A percentile compares a stretch with the other conserved stretches of the same genome.
Conservation (phyloP, 2,113 vertebrate genomes). For the Opisthocomus hoazin region DNA sequence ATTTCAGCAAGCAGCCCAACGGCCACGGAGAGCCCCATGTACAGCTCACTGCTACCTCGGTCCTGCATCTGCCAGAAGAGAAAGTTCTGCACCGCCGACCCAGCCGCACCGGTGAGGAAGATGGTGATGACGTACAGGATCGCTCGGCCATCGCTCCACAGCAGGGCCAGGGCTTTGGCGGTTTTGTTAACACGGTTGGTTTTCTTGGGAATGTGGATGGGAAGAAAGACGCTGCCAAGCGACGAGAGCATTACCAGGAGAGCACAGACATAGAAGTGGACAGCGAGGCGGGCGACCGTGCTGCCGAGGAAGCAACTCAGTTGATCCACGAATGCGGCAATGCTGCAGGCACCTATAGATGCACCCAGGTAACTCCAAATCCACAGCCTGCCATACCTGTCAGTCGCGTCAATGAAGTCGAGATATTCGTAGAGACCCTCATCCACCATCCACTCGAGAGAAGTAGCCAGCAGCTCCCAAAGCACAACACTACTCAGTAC, state of each 20-base stretch:
- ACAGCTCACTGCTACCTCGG: slow-evolving; percentile 73
- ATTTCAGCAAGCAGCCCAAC: slow-evolving; percentile 74
- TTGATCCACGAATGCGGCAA: slow-evolving; percentile 70
- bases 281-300: not conserved
- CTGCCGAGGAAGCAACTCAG: slow-evolving; percentile 66
- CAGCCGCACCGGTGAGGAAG: slow-evolving; percentile 60
- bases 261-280: slow-evolving; percentile 79
- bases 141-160: slow-evolving; percentile 69
- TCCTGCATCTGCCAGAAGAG: slow-evolving; percentile 90
- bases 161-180: slow-evolving; percentile 73
- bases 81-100: slow-evolving; percentile 76
- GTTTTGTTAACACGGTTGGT: slow-evolving; percentile 19
- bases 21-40: slow-evolving; percentile 78
- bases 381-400: slow-evolving; percentile 68
- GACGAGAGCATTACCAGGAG: slow-evolving; percentile 46
- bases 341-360: slow-evolving; percentile 66
- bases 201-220: slow-evolving; percentile 69
- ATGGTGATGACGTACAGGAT: slow-evolving; percentile 71
- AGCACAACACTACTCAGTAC: slow-evolving; percentile 65
- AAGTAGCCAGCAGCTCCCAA: slow-evolving; percentile 76
- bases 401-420: slow-evolving; percentile 83
- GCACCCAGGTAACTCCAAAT: slow-evolving; percentile 76
- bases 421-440: slow-evolving; percentile 87
- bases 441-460: slow-evolving; percentile 76
- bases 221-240: slow-evolving; percentile 65